Base-by-base conservation (phyloP, 2,113 vertebrate genomes). In the Triplophysa dalaica region DNA sequence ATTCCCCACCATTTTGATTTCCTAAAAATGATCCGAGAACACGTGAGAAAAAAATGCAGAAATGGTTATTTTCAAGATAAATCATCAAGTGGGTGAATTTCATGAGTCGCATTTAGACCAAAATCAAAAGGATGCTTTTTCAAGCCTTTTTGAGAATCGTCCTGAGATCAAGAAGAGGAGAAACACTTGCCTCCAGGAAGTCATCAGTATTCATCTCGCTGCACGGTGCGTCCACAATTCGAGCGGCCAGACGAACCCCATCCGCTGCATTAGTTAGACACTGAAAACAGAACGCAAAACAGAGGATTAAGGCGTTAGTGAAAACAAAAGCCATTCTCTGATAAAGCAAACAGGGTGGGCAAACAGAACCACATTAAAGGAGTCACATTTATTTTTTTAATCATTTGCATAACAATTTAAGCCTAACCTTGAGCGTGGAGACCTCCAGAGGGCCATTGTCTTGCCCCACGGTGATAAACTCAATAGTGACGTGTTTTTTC, bases 171-270 rank as follows among this genome's bases (percentile, higher is more conserved):
- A 77, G 45, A 5, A 3, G 1, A 64, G 26, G 6, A 21, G 14
- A 54, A 17, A 82, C 16, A 17, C 90, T 83, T 82, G 95, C 98
- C 90, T 96, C 94, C 3, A 99, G 89, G 88, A 99, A 99, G 82
- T 81, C 89, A 70, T 98, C 96, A 0, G 98, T 99, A 86, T 98
- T 96, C 98, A 99, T 99, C 93, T 98, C 95, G 1, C 88, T 98
- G 90, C 97, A 99, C 0, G 98, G 98, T 0, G 95, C 96, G 91
- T 99, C 98, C 87, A 99, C 98, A 2, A 99, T 98, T 11, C 97
- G 94, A 60, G 98, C 98, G 0, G 97, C 96, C 89, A 99, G 87
- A 19, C 97, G 92, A 48, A 99, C 92, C 0, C 96, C 96, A 8
- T 99, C 96, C 0, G 95, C 93, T 63, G 94, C 91, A 0, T 88